Base-by-base conservation (phyloP, 1,140 invertebrate genomes). In the Panagrolaimus sp. region DNA sequence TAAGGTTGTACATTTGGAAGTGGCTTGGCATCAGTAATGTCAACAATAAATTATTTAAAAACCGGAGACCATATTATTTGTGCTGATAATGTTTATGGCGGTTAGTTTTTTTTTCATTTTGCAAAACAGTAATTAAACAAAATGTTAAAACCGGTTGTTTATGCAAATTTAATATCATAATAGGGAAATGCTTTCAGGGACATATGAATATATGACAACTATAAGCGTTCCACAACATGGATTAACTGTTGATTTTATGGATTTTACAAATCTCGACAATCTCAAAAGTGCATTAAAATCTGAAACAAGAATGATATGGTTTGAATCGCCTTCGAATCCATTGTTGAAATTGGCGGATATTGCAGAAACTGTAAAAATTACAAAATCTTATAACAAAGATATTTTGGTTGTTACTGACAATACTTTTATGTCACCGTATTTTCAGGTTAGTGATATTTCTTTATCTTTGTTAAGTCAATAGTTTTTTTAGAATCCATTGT, bases 321-420 rank as follows among this genome's bases (percentile, higher is more conserved):
- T 97, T 64, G 96, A 99, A 85, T 91, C 91, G 0, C 96, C 96
- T 2, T 96, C 95, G n/a, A 99, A 99, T 87, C 96, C 96, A 0
- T 86, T 91, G 0, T 83, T 98, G 76, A 94, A 94, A 86, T 84
- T 98, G 12, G 88, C 90, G 17, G 94, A 98, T 83, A 93, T 99
- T 71, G 87, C 88, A 73, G 89, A 88, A 4, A 85, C 95, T 32
- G 83, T 88, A 0, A 86, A 89, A 71, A 77, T 89, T 38, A 86
- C 89, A 1, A 88, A 88, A 62, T 82, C 74, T 73, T 85, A 75
- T 83, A 85, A 89, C 68, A 69, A 74, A 10, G 87, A 90, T 32
- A 89, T 94, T 46, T 87, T 96, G 74, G 84, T 96, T 21, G 90
- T 91, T 0, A 92, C 97, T 1, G 96, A 99, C 80, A 98, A 98